Evolutionary conservation across 2,113 vertebrate species (phyloP), one percentile per base, ranked within the genome.

Genomic region (Tupaia tana): DNA sequence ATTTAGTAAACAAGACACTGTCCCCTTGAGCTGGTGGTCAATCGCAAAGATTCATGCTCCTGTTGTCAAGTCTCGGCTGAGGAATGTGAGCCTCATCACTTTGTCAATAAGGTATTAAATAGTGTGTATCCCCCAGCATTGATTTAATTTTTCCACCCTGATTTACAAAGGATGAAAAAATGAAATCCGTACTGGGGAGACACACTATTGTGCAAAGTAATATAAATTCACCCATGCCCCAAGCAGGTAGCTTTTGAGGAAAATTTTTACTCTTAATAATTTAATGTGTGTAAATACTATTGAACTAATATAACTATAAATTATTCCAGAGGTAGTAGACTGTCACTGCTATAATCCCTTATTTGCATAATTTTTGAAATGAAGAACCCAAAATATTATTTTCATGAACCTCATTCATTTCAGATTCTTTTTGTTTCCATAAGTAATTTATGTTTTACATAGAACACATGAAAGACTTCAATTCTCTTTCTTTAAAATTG

Each of bases 111-210:
- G 15, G 1, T 71, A 15, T 75, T 85, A 79, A 66, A 43, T 3
- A 43, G 14, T 63, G 83, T 58, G 43, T 43, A 6, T 43, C 43
- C 43, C 43, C 43, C 43, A 43, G 43, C 6, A 43, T 6, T 0
- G 43, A 3, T 3, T 43, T 43, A 43, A 43, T 43, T 43, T n/a
- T n/a, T n/a, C n/a, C n/a, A n/a, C n/a, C n/a, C n/a, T n/a, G n/a
- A n/a, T n/a, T n/a, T n/a, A n/a, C n/a, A n/a, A n/a, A n/a, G 93
- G 29, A 29, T 56, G 75, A 56, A 54, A 87, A 81, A 93, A 61
- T 59, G 20, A 54, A 94, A 43, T 86, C 54, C 70, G 6, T n/a
- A 56, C 16, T 92, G 84, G 22, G 12, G 10, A 0, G 69, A 66
- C 24, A 54, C 19, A 29, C n/a, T 70, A 0, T 66, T 74, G 43